Conservation (phyloP, 2,797 vertebrate species). For the Hypotaenidia philippensis region DNA sequence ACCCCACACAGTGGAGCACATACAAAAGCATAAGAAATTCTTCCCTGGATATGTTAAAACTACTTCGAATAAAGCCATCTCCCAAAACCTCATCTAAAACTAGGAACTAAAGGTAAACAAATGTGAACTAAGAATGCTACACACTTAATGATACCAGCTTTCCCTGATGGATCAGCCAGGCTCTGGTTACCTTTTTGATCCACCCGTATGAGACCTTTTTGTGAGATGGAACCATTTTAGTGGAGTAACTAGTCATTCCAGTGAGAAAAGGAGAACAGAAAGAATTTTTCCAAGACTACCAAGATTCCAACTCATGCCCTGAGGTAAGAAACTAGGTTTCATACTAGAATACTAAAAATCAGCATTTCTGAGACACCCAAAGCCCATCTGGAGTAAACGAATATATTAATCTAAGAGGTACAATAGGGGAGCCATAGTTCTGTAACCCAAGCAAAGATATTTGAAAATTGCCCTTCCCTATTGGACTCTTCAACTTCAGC, state of each 20-base stretch:
- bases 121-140: rapidly evolving
- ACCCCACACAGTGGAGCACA: rapidly evolving
- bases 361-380: background rate
- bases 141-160: background rate
- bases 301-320: background rate
- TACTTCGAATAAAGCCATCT: background rate
- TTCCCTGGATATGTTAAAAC: background rate
- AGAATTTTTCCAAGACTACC: background rate
- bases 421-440: background rate
- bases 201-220: background rate
- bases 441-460: background rate
- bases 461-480: background rate
- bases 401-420: background rate
- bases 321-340: background rate
- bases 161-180: background rate
- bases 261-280: background rate
- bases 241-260: background rate
- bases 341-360: background rate
- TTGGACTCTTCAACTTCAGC: background rate
- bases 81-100: background rate
- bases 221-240: background rate
- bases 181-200: background rate
- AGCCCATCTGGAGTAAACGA: background rate
- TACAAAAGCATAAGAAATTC: background rate
- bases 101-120: background rate